Percentiles rank a stretch among this genome's conserved stretches.
phyloP scores from a whole-genome alignment of 1,140 invertebrate genomes.

The Lepidurus packardi region DNA sequence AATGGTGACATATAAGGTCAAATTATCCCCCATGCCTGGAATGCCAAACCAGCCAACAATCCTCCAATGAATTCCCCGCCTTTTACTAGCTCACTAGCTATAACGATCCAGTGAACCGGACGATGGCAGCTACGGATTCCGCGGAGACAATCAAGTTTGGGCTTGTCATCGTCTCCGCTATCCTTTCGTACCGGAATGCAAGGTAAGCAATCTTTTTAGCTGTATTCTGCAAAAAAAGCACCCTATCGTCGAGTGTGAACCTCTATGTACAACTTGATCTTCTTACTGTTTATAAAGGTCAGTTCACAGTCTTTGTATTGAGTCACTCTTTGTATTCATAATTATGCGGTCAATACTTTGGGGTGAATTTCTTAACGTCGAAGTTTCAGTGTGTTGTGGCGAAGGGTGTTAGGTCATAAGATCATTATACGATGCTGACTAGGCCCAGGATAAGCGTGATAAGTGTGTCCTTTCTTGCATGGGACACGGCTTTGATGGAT shows the following conservation, averaged over 20 bases:
- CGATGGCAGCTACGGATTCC: slow-evolving; percentile 14
- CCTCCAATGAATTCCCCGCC: background rate
- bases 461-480: slow-evolving; percentile 11
- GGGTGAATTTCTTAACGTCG: background rate
- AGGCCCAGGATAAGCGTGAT: slow-evolving; percentile 7
- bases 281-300: no score
- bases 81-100: background rate
- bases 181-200: background rate
- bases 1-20: slow-evolving; percentile 7
- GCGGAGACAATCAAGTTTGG: background rate
- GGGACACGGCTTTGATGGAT: background rate
- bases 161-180: background rate
- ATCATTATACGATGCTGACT: slow-evolving; percentile 15
- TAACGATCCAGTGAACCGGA: slow-evolving; percentile 5
- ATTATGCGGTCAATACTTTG: background rate
- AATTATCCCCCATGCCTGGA: background rate
- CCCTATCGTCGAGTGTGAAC: no score
- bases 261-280: no score
- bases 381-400: background rate
- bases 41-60: background rate
- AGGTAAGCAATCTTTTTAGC: slow-evolving; percentile 9
- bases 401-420: slow-evolving; percentile 2
- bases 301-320: no score
- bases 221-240: background rate
- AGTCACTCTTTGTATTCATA: background rate